Evolutionary conservation across 1,140 invertebrate genomes (phyloP).

Genomic region (Drosophila cardini): DNA sequence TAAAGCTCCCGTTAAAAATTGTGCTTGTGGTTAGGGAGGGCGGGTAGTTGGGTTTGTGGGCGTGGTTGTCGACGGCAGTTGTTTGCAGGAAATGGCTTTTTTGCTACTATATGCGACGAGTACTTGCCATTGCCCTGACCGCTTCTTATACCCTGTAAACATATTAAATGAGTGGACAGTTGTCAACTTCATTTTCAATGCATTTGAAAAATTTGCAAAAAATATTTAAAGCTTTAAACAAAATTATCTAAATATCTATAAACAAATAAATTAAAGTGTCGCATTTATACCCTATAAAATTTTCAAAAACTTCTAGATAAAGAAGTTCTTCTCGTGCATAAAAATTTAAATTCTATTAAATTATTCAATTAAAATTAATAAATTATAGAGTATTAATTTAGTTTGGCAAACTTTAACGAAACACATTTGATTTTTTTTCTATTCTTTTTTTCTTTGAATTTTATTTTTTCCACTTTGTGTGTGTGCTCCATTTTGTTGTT

Average conservation of each 20-base stretch:
- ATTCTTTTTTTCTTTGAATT: slow-evolving; percentile 17
- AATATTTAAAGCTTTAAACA: no score
- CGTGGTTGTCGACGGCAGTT: slow-evolving; percentile 63
- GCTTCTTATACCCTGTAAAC: slow-evolving; percentile 43
- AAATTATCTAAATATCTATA: no score
- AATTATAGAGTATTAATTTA: slow-evolving; percentile 15
- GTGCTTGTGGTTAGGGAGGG: not conserved
- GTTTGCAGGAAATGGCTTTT: slow-evolving; percentile 79
- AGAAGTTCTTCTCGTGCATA: no score
- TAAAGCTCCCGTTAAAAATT: slow-evolving; percentile 51
- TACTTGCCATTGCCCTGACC: slow-evolving; percentile 34
- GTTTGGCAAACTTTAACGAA: not conserved
- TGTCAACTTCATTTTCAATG: not conserved
- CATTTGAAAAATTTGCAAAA: no score
- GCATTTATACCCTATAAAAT: no score
- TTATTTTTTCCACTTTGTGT: slow-evolving; percentile 60
- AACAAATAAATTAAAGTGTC: no score
- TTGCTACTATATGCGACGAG: slow-evolving; percentile 56
- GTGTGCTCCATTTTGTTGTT: slow-evolving; percentile 73
- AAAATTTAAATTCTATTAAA: no score
- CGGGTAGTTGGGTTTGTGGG: slow-evolving; percentile 20
- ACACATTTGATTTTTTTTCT: slow-evolving; percentile 9
- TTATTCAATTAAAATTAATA: not conserved
- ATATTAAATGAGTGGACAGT: slow-evolving; percentile 8
- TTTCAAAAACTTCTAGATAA: no score